Conservation (phyloP, 2,113 vertebrate species). For the Lonchura striata region DNA sequence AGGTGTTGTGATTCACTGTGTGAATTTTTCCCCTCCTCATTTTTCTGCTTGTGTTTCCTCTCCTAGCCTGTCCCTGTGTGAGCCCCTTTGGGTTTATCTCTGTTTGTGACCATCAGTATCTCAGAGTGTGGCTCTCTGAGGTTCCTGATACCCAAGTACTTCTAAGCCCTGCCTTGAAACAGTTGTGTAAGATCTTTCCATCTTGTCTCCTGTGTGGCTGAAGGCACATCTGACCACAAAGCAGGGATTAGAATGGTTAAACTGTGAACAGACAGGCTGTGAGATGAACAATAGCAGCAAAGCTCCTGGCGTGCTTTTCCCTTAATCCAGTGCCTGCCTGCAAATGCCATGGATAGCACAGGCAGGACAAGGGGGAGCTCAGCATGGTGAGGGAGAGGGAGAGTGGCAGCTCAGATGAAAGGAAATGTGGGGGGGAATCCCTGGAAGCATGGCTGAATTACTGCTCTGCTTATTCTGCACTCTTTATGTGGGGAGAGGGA, state of each 20-base stretch:
- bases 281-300: background rate
- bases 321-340: slow-evolving; percentile 21
- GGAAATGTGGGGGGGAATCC: background rate
- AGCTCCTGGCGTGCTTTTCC: background rate
- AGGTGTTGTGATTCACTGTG: background rate
- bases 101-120: background rate
- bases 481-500: background rate
- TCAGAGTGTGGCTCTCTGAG: background rate
- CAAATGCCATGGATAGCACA: slow-evolving; percentile 44
- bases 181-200: background rate
- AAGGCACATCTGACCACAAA: background rate
- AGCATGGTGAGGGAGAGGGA: background rate
- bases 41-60: background rate
- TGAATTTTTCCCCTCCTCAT: background rate
- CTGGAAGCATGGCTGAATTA: background rate
- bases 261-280: background rate
- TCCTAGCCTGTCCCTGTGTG: background rate
- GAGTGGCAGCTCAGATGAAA: background rate
- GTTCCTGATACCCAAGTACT: accelerated
- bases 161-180: background rate
- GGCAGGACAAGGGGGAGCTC: background rate
- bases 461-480: background rate
- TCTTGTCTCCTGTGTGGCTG: background rate
- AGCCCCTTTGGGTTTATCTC: background rate
- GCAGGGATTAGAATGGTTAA: background rate